phyloP scores from a whole-genome alignment of 2,888 invertebrate species.

The Allacma fusca region DNA sequence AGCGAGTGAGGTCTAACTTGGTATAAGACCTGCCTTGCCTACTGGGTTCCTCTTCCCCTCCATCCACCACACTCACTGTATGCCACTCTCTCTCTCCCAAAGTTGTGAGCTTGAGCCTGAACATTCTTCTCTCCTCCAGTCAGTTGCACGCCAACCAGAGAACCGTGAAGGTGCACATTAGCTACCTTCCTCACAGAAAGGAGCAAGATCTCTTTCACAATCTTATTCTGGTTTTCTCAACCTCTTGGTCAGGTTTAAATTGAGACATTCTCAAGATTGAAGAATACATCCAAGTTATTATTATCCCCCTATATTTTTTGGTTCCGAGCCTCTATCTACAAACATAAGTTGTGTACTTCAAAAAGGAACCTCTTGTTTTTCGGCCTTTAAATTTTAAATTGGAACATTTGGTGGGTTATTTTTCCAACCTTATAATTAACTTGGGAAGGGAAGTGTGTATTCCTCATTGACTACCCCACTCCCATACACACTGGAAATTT shows the following conservation, averaged over 20 bases:
- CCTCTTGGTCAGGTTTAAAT: conserved; percentile 43
- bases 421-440: conserved; percentile 42
- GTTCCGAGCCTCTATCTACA: background rate
- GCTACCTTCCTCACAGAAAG: conserved; percentile 37
- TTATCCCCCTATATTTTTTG: conserved; percentile 43
- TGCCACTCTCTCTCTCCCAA: background rate
- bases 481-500: background rate
- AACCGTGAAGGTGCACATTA: conserved; percentile 55
- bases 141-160: conserved; percentile 58
- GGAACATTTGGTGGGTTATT: conserved; percentile 44
- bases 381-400: conserved; percentile 31
- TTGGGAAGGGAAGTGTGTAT: conserved; percentile 44
- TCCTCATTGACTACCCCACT: background rate
- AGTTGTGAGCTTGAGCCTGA: conserved; percentile 37
- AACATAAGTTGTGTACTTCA: no score
- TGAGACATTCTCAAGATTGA: conserved; percentile 57
- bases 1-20: no score
- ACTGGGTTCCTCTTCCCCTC: conserved; percentile 12
- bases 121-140: conserved; percentile 39
- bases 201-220: background rate
- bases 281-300: conserved; percentile 51
- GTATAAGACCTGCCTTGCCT: background rate
- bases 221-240: background rate
- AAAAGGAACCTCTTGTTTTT: background rate
- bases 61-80: background rate